Conservation (phyloP, 2,888 invertebrate genomes). For the Carterocephalus palaemon region DNA sequence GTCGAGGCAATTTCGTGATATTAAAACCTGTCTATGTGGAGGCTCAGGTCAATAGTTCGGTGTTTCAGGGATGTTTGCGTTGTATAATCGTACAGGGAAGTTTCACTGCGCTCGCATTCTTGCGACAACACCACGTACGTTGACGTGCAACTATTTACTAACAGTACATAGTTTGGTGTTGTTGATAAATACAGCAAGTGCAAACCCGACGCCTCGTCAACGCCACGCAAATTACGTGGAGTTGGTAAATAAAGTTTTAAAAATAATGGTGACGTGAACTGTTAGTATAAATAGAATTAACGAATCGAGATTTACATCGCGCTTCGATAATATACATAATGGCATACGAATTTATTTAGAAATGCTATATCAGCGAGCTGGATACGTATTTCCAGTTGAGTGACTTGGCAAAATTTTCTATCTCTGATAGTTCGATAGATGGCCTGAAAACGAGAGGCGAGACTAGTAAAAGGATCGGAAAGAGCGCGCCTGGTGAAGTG, state of each 20-base stretch:
- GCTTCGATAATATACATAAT: constrained; percentile 3
- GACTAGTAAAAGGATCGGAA: constrained; percentile 55
- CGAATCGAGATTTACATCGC: constrained; percentile 1
- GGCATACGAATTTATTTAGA: constrained; percentile 9
- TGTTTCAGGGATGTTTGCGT: constrained; percentile 62
- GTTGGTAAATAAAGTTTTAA: background rate
- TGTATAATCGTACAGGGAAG: constrained; percentile 56
- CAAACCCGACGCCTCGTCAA: constrained; percentile 20
- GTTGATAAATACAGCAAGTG: background rate
- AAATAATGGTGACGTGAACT: no score
- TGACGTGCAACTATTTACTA: constrained; percentile 60
- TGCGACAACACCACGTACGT: constrained; percentile 68
- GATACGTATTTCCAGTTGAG: constrained; percentile 49
- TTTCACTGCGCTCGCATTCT: constrained; percentile 66
- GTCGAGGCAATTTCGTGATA: constrained; percentile 73
- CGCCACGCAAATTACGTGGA: constrained; percentile 15
- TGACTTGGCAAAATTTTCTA: constrained; percentile 52
- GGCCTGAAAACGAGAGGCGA: constrained; percentile 44
- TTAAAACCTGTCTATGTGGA: constrained; percentile 71
- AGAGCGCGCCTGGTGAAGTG: constrained; percentile 51
- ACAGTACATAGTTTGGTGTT: constrained; percentile 49
- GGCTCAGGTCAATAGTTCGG: constrained; percentile 71
- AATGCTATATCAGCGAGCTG: constrained; percentile 37
- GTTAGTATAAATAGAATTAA: constrained; percentile 19
- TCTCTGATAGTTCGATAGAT: constrained; percentile 50